Conservation (phyloP, 2,797 vertebrate genomes). For the Silurus aristotelis region DNA sequence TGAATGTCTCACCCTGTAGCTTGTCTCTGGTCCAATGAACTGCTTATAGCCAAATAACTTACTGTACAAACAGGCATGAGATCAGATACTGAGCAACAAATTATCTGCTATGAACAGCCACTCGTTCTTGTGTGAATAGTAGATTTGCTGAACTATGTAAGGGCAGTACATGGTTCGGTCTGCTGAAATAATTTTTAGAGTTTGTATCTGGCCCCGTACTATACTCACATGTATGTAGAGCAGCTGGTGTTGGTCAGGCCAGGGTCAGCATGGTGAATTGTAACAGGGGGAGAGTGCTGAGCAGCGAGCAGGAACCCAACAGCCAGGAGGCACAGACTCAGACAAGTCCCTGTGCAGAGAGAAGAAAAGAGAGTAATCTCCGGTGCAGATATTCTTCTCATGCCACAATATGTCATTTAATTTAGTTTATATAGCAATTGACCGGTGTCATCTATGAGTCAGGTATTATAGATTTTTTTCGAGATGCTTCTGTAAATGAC, state of each 20-base stretch:
- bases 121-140: background rate
- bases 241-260: slow-evolving; percentile 84
- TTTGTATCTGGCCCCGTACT: background rate
- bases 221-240: slow-evolving; percentile 75
- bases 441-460: background rate
- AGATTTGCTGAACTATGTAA: background rate
- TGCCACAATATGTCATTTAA: background rate
- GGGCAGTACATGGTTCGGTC: background rate
- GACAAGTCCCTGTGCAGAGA: slow-evolving; percentile 79
- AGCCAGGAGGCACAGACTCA: slow-evolving; percentile 88
- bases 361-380: background rate
- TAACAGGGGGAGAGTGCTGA: slow-evolving; percentile 88
- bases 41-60: background rate
- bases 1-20: background rate
- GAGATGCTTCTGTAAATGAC: background rate
- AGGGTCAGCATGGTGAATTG: slow-evolving; percentile 81
- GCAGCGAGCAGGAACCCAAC: slow-evolving; percentile 91
- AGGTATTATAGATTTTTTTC: background rate
- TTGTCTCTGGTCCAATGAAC: background rate
- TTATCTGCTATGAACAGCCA: background rate
- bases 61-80: background rate
- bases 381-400: background rate
- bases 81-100: background rate
- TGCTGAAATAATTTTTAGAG: background rate
- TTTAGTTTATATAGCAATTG: background rate